phyloP scores from a whole-genome alignment of 2,113 vertebrate species.

The Callopanchax toddi region DNA sequence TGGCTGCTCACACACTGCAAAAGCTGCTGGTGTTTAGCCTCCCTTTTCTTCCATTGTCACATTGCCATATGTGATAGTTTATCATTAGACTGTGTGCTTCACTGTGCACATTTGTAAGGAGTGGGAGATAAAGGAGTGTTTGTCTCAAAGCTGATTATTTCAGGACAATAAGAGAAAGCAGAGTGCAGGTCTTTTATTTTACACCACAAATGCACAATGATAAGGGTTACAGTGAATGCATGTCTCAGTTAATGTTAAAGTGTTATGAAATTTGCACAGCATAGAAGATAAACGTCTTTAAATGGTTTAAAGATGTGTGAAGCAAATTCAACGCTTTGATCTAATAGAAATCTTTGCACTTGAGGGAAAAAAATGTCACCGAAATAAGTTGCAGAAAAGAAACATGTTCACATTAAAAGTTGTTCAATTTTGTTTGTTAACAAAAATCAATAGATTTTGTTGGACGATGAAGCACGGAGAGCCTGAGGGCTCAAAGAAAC shows the following conservation, averaged over 20 bases:
- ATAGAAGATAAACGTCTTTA: too few species aligned
- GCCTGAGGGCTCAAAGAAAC: slow-evolving; percentile 14
- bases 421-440: slow-evolving; percentile 14
- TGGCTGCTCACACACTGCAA: not conserved
- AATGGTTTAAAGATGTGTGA: too few species aligned
- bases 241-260: not conserved
- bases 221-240: not conserved
- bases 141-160: not conserved
- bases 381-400: not conserved
- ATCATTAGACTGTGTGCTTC: not conserved
- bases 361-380: not conserved
- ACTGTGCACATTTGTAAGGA: not conserved
- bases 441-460: slow-evolving; percentile 44
- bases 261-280: not conserved
- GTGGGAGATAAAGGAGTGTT: not conserved
- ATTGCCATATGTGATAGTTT: not conserved
- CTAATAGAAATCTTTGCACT: too few species aligned
- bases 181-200: not conserved
- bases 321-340: too few species aligned
- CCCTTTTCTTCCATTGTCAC: not conserved
- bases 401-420: slow-evolving; percentile 14
- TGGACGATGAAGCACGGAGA: slow-evolving; percentile 24
- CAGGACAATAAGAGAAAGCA: not conserved
- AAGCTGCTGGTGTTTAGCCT: not conserved
- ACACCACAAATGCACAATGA: not conserved